phyloP scores from a whole-genome alignment of 2,113 vertebrate genomes.

The Xiphorhynchus elegans region DNA sequence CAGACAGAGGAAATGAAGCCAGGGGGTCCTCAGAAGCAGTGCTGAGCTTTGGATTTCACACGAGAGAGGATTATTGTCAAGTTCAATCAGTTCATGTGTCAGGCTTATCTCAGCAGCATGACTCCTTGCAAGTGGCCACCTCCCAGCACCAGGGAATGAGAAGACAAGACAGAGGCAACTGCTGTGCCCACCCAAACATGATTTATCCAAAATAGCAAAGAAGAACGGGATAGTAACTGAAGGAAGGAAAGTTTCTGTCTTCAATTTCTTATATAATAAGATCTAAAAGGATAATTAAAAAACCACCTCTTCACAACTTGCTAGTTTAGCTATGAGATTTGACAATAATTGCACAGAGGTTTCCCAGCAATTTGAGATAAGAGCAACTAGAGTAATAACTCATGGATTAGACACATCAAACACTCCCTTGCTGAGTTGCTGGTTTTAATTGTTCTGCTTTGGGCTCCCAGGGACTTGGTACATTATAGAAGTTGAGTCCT shows the following conservation, averaged over 20 bases:
- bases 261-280: background rate
- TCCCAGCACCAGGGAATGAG: background rate
- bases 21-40: background rate
- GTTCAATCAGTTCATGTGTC: background rate
- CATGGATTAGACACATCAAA: background rate
- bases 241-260: background rate
- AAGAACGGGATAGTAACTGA: background rate
- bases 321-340: background rate
- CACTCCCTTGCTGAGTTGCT: background rate
- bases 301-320: background rate
- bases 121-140: background rate
- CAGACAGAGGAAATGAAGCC: background rate
- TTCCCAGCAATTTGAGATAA: background rate
- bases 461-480: background rate
- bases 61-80: background rate
- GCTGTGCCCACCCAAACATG: background rate
- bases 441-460: background rate
- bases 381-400: background rate
- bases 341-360: background rate
- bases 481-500: background rate
- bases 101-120: background rate
- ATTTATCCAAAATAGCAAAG: rapidly evolving
- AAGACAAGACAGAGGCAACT: background rate
- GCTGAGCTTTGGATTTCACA: background rate
- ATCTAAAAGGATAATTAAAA: background rate